Base-by-base conservation (phyloP, 2,113 vertebrate species). In the Xiphophorus couchianus region DNA sequence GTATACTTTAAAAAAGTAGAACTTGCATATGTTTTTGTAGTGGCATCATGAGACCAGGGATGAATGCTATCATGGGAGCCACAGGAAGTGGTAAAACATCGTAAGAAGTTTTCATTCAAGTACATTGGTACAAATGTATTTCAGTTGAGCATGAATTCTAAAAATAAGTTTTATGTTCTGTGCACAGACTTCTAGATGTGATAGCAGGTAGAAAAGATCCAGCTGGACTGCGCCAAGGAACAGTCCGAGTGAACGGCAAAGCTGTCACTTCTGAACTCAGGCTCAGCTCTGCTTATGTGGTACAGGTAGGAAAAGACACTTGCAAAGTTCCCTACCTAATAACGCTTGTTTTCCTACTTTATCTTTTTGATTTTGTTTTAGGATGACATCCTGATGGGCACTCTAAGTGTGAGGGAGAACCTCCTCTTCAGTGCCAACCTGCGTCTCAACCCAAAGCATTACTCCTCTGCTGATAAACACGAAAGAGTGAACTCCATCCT, bases 41-140 rank as follows among this genome's bases (percentile, higher is more conserved):
- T 86, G 95, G 95, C 35, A 93, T 96, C 77, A 93, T 96, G 93
- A 95, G 85, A 85, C 94, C 94, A 0, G 95, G 95, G 19, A 92
- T 96, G 89, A 96, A 95, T 33, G 95, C 95, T 1, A 95, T 96
- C 77, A 94, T 96, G 93, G 95, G 95, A 0, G 92, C 95, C 31
- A 96, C 95, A 3, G 95, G 95, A 84, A 95, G 94, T 31, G 95
- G 95, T 4, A 96, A 96, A 91, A 95, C 95, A 83, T 95, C 94
- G 95, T 96, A 91, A 94, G 94, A 73, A 65, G 71, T 27, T 22
- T 27, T 17, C 29, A 4, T 5, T 74, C 14, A 73, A 42, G 65
- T 29, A 77, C 27, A 61, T 17, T n/a, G 51, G 6, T 2, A 27
- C 58, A 9, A 28, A 39, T 10, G 61, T 13, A 22, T 62, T 14